Evolutionary conservation across 2,113 vertebrate genomes (phyloP).

Genomic region (Anarrhichthys ocellatus): DNA sequence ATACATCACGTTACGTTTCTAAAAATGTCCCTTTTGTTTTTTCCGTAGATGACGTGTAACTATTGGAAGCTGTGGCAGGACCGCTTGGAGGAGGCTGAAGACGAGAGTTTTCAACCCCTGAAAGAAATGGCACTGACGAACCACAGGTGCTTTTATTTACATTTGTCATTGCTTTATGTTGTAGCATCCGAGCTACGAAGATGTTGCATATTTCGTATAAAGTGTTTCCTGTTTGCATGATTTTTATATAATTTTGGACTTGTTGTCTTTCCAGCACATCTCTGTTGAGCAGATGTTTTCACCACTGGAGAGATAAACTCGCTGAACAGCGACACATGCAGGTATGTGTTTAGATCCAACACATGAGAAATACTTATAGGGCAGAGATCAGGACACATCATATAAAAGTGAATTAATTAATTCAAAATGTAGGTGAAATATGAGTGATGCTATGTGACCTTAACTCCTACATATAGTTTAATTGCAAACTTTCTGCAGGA

Average conservation of each 20-base stretch:
- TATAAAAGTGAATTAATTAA: not conserved
- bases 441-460: not conserved
- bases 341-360: slow-evolving; percentile 58
- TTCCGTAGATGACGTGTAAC: slow-evolving; percentile 80
- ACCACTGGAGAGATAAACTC: slow-evolving; percentile 70
- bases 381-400: not conserved
- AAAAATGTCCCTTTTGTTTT: slow-evolving; percentile 7
- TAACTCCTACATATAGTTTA: not conserved
- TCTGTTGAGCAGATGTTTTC: slow-evolving; percentile 65
- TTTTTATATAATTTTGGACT: not conserved
- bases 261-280: slow-evolving; percentile 47
- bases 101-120: slow-evolving; percentile 74
- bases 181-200: not conserved
- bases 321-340: slow-evolving; percentile 60
- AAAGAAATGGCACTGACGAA: slow-evolving; percentile 69
- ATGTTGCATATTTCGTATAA: not conserved
- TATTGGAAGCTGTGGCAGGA: slow-evolving; percentile 88
- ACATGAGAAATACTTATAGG: not conserved
- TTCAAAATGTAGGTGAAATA: not conserved
- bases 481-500: slow-evolving; percentile 55
- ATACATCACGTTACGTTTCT: not conserved
- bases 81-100: slow-evolving; percentile 85
- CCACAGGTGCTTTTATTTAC: slow-evolving; percentile 82
- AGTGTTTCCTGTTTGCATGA: not conserved
- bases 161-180: not conserved